Conservation (phyloP, 1,140 invertebrate genomes). For the Cyclargus thomasi region DNA sequence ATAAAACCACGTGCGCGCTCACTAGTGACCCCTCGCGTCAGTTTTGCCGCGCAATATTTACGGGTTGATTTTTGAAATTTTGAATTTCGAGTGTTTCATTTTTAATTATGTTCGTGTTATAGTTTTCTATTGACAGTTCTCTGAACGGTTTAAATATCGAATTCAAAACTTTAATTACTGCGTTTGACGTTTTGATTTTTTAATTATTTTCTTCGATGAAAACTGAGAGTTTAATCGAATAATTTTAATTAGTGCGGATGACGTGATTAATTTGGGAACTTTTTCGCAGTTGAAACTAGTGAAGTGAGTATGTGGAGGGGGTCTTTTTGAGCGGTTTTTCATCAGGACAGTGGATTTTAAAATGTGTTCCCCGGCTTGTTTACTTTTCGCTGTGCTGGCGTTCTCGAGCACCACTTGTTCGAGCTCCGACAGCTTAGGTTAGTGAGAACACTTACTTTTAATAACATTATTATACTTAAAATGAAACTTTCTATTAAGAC, state of each 20-base stretch:
- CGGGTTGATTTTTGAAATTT: conserved; percentile 8
- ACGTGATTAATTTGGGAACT: not conserved
- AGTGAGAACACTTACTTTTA: not conserved
- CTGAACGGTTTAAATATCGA: not conserved
- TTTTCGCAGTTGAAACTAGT: not conserved
- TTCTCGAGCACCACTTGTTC: not conserved
- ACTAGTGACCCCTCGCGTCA: conserved; percentile 38
- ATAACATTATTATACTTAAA: too few species aligned
- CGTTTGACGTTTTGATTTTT: not conserved
- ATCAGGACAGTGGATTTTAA: not conserved
- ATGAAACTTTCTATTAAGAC: too few species aligned
- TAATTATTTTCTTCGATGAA: not conserved
- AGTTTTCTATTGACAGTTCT: not conserved
- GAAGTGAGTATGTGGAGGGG: not conserved
- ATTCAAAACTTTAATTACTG: not conserved
- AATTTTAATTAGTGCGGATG: not conserved
- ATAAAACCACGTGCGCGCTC: conserved; percentile 42
- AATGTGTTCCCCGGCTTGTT: conserved; percentile 7
- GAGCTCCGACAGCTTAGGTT: conserved; percentile 10
- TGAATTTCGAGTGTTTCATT: not conserved
- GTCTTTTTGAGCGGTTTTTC: not conserved
- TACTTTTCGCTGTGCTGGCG: conserved; percentile 3
- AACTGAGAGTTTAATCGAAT: not conserved
- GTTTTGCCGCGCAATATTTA: conserved; percentile 27
- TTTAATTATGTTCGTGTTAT: not conserved